These are phyloP conservation scores for Cheilosia grossa DNA, from an alignment of 2,888 invertebrate genomes.

Conservation along the genomic window DNA sequence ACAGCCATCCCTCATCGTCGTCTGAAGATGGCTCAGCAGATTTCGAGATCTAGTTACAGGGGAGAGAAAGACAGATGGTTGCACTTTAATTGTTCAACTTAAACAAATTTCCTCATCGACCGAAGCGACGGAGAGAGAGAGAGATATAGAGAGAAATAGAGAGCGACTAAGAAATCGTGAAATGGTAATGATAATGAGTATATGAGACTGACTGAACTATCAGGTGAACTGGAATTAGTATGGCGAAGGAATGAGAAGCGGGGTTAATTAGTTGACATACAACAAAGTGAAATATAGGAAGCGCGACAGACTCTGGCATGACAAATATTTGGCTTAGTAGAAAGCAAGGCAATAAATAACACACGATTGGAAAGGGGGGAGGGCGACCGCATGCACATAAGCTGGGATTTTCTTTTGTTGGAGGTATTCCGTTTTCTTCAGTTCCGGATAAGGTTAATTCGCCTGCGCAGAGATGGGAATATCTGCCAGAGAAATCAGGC, in stretches of 20 bases:
- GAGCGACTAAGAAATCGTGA: constrained; percentile 57
- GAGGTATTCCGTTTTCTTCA: constrained; percentile 1
- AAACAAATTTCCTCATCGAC: constrained; percentile 40
- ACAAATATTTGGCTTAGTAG: constrained; percentile 57
- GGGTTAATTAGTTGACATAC: constrained; percentile 72
- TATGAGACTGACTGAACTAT: constrained; percentile 55
- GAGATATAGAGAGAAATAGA: neutral
- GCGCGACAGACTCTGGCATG: constrained; percentile 29
- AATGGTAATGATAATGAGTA: constrained; percentile 67
- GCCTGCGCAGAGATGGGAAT: constrained; percentile 14
- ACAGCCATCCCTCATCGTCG: constrained; percentile 85
- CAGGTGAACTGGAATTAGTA: constrained; percentile 73
- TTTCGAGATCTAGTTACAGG: constrained; percentile 79
- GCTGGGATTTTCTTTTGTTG: constrained; percentile 10
- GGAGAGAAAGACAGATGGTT: constrained; percentile 19
- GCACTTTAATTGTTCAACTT: constrained; percentile 57
- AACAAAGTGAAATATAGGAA: constrained; percentile 41
- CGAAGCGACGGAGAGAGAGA: neutral
- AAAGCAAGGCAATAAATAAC: constrained; percentile 52
- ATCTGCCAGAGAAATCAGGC: constrained; percentile 26
- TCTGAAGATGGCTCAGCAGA: constrained; percentile 85
- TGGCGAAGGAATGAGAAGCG: constrained; percentile 55
- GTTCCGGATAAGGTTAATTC: constrained; percentile 40
- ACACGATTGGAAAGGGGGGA: constrained; percentile 2
- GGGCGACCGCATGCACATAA: constrained; percentile 23